Percentiles rank a stretch among this genome's conserved stretches.
Conservation (phyloP, 2,888 invertebrate genomes). For the Uloborus plumipes region DNA sequence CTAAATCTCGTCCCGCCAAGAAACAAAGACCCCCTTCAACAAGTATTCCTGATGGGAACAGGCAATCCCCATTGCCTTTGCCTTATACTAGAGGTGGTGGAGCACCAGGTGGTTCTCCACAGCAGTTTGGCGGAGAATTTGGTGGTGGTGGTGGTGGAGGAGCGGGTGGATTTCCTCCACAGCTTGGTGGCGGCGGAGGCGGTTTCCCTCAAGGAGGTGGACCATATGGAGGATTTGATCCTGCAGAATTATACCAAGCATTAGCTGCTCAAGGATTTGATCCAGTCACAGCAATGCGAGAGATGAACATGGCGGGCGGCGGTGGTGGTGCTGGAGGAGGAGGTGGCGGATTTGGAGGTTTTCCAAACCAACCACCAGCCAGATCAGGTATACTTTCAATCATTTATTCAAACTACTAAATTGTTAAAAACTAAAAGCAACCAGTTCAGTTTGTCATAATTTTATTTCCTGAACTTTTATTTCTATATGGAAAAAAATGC, state of each 20-base stretch:
- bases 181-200: background rate
- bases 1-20: background rate
- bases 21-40: background rate
- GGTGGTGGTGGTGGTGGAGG: background rate
- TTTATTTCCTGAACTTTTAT: no score
- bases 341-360: conserved; percentile 8
- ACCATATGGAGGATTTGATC: conserved; percentile 37
- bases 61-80: conserved; percentile 26
- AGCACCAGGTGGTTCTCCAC: background rate
- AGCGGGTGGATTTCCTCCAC: background rate
- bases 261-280: conserved; percentile 55
- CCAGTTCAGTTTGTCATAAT: no score
- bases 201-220: conserved; percentile 27
- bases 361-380: background rate
- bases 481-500: no score
- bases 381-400: no score
- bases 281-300: conserved; percentile 39
- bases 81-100: conserved; percentile 34
- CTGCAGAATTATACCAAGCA: conserved; percentile 28
- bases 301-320: conserved; percentile 15
- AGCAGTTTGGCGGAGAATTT: background rate
- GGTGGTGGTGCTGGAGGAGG: conserved; percentile 3
- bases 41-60: background rate
- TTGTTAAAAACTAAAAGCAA: no score
- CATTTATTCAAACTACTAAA: no score